These are phyloP conservation scores for Luscinia megarhynchos DNA, from an alignment of 2,797 vertebrate genomes.

Conservation along the genomic window DNA sequence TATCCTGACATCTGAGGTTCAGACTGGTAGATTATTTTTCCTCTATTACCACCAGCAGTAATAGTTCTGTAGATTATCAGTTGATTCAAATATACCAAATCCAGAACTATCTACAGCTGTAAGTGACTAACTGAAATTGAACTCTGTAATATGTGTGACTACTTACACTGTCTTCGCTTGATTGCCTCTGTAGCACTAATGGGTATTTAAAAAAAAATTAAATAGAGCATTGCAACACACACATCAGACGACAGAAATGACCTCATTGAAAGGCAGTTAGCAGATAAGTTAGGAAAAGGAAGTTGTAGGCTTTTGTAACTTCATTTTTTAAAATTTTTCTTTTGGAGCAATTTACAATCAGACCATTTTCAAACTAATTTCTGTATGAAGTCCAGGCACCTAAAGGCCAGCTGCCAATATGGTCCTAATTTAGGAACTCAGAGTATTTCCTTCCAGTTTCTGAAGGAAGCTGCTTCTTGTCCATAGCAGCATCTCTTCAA, in stretches of 20 bases:
- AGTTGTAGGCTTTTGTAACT: neutral
- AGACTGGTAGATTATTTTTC: neutral
- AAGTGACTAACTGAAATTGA: conserved; percentile 11
- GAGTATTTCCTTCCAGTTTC: neutral
- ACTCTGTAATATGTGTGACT: neutral
- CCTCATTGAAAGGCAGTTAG: neutral
- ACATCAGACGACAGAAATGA: neutral
- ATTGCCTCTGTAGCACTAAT: neutral
- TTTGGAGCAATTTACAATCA: neutral
- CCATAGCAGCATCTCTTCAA: neutral
- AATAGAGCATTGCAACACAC: neutral
- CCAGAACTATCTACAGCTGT: neutral
- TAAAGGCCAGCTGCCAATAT: neutral
- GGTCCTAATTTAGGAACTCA: neutral
- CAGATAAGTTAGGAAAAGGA: neutral
- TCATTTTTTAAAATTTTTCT: neutral
- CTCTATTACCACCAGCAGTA: neutral
- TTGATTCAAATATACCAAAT: conserved; percentile 1
- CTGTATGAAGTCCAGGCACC: neutral
- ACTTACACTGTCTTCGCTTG: neutral
- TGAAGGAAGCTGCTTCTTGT: neutral
- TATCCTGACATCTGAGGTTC: conserved; percentile 29
- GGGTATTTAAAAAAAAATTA: neutral
- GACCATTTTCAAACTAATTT: neutral
- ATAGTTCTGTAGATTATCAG: conserved; percentile 16